Percentiles rank a stretch among this genome's conserved stretches.
Evolutionary conservation across 2,797 vertebrate species (phyloP).

Genomic region (Amblyopsis hoosieri): DNA sequence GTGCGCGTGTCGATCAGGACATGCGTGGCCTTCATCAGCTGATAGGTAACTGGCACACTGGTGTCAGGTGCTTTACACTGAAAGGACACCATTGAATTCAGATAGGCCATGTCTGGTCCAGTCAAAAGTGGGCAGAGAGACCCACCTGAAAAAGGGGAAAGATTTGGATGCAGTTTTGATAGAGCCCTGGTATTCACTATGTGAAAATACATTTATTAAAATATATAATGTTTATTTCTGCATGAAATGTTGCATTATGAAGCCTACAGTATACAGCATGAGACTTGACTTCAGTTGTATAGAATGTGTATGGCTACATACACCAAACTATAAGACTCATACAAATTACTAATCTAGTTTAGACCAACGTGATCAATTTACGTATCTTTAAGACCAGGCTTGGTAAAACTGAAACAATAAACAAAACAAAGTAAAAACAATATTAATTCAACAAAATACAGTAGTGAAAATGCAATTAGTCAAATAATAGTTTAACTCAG

Average conservation of each 20-base stretch:
- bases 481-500: constrained; percentile 60
- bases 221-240: no score
- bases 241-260: no score
- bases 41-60: constrained; percentile 49
- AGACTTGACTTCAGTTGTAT: no score
- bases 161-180: not conserved
- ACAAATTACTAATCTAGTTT: no score
- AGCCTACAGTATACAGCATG: no score
- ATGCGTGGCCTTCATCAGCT: constrained; percentile 46
- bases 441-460: not conserved
- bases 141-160: constrained; percentile 43
- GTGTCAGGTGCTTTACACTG: constrained; percentile 41
- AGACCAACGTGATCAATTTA: constrained; percentile 37
- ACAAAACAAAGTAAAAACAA: constrained; percentile 6
- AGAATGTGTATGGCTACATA: no score
- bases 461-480: not conserved
- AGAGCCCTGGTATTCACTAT: not conserved
- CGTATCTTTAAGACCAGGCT: constrained; percentile 47
- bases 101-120: constrained; percentile 71
- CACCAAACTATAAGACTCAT: no score
- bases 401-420: constrained; percentile 60
- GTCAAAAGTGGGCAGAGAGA: constrained; percentile 49
- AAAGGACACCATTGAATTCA: constrained; percentile 50
- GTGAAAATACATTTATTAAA: not conserved
- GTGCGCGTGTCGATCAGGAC: not conserved